Conservation (phyloP, 2,888 invertebrate genomes). For the Oscheius sp. region DNA sequence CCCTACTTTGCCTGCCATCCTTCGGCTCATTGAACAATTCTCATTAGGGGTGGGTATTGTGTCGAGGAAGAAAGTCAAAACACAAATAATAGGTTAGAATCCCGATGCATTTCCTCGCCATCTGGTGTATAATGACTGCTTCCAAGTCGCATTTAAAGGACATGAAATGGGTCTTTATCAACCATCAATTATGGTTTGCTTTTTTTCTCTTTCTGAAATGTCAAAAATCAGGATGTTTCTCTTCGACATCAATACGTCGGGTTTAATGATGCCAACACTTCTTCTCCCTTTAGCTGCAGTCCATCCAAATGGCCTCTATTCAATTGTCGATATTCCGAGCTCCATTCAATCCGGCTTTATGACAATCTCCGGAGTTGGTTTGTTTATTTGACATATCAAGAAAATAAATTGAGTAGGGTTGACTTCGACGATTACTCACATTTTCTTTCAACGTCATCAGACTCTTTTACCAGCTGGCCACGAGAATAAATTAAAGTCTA, state of each 20-base stretch:
- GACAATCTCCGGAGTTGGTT: too few species aligned
- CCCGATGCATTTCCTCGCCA: not conserved
- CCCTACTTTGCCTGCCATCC: too few species aligned
- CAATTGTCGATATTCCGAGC: too few species aligned
- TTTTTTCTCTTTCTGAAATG: not conserved
- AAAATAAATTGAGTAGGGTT: not conserved
- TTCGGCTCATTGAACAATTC: too few species aligned
- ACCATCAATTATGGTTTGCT: not conserved
- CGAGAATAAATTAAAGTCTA: not conserved
- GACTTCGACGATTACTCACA: not conserved
- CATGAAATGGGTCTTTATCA: not conserved
- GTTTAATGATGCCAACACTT: not conserved
- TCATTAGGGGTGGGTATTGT: too few species aligned
- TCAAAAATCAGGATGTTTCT: not conserved
- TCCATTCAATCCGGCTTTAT: not conserved
- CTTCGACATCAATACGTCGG: not conserved
- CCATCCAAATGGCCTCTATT: too few species aligned
- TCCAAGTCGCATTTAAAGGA: not conserved
- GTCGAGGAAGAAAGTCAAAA: too few species aligned
- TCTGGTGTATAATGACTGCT: not conserved
- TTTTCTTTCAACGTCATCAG: slow-evolving; percentile 8
- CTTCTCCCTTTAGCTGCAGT: not conserved
- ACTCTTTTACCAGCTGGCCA: not conserved
- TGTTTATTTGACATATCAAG: too few species aligned
- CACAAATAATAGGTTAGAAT: not conserved